Evolutionary conservation across 2,113 vertebrate genomes (phyloP).

Genomic region (Caloenas nicobarica): DNA sequence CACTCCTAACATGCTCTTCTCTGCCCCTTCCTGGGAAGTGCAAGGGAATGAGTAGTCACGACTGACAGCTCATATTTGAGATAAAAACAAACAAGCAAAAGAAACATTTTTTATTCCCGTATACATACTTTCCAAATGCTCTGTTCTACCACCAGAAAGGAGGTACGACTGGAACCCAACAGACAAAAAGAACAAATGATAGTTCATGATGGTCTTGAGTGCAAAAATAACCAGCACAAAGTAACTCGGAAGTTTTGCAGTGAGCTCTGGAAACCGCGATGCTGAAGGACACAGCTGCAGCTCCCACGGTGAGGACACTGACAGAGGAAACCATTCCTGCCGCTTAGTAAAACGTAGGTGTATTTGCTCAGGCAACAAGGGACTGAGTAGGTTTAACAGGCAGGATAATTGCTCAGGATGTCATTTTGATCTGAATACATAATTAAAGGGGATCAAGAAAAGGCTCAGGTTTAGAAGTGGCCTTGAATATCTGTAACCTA

Average conservation of each 20-base stretch:
- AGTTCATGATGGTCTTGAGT: background rate
- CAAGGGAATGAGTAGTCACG: background rate
- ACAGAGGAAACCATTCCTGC: background rate
- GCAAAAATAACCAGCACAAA: background rate
- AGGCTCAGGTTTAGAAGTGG: slow-evolving; percentile 39
- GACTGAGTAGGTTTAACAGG: slow-evolving; percentile 50
- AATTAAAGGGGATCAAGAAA: slow-evolving; percentile 55
- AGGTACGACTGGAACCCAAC: background rate
- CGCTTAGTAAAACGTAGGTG: background rate
- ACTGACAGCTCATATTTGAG: background rate
- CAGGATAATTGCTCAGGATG: slow-evolving; percentile 43
- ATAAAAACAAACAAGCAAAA: background rate
- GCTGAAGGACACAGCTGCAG: background rate
- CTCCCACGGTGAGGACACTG: background rate
- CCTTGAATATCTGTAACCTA: slow-evolving; percentile 44
- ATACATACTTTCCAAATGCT: background rate
- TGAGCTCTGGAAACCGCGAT: background rate
- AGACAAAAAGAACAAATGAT: background rate
- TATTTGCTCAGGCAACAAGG: slow-evolving; percentile 25
- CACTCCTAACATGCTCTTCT: background rate
- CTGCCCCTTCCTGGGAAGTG: background rate
- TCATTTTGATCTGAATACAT: slow-evolving; percentile 58
- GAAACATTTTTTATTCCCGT: accelerated
- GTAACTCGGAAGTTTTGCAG: background rate
- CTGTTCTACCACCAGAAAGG: background rate